These are phyloP conservation scores for Sebastes reedi DNA, from an alignment of 2,797 vertebrate genomes.

Conservation along the genomic window DNA sequence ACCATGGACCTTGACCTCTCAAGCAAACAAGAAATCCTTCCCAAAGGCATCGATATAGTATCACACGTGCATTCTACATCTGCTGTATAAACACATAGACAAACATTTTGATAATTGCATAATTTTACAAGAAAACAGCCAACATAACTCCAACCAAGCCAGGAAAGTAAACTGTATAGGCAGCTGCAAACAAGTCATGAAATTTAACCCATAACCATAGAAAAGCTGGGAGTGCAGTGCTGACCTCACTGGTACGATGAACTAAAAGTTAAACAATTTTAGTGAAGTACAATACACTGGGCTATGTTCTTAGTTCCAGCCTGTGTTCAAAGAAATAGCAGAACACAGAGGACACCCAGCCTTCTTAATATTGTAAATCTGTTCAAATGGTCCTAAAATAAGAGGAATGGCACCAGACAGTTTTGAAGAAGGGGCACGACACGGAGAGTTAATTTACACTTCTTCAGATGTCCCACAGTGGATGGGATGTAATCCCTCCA, in stretches of 20 bases:
- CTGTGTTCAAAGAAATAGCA: slow-evolving; percentile 9
- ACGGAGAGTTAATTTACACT: slow-evolving; percentile 44
- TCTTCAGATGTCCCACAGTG: slow-evolving; percentile 60
- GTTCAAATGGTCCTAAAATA: slow-evolving; percentile 6
- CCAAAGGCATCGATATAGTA: neutral
- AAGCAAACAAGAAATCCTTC: neutral
- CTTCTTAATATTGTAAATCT: slow-evolving; percentile 12
- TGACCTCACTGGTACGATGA: neutral
- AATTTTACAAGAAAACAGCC: neutral
- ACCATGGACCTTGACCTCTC: neutral
- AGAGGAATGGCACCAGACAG: slow-evolving; percentile 28
- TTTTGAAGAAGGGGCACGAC: slow-evolving; percentile 28
- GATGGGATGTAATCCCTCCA: slow-evolving; percentile 65
- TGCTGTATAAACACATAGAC: neutral
- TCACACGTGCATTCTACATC: neutral
- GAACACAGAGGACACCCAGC: neutral
- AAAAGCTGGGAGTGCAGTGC: neutral
- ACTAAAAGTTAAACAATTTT: neutral
- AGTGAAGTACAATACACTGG: neutral
- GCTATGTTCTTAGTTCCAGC: neutral
- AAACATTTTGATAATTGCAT: neutral
- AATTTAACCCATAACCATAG: neutral
- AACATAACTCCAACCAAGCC: neutral
- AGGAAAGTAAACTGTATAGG: neutral
- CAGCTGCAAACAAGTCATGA: slow-evolving; percentile 19